These are phyloP conservation scores for Tretioscincus oriximinensis DNA, from an alignment of 2,113 vertebrate species.

Conservation along the genomic window DNA sequence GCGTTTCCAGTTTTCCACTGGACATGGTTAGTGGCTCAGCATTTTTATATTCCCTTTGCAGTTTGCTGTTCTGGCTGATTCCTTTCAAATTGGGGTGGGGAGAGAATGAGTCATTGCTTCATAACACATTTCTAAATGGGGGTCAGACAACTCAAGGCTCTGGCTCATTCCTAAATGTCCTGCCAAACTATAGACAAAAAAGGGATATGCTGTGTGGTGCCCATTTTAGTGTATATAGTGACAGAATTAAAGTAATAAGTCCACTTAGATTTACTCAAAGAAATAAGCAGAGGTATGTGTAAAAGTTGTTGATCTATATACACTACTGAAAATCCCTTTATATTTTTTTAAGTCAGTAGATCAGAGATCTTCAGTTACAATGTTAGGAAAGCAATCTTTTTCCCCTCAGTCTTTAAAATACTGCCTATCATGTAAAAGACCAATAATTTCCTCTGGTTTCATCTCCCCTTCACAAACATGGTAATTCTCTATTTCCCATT, in stretches of 20 bases:
- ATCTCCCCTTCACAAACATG: background rate
- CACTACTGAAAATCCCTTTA: background rate
- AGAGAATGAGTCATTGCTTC: conserved; percentile 50
- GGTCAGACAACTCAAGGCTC: background rate
- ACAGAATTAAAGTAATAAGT: background rate
- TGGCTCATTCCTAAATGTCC: conserved; percentile 11
- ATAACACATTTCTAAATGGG: conserved; percentile 27
- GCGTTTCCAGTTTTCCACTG: background rate
- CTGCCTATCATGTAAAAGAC: background rate
- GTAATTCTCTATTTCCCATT: background rate
- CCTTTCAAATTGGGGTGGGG: background rate
- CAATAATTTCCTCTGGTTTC: background rate
- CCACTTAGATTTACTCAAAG: background rate
- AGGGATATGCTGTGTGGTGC: background rate
- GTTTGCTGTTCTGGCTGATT: background rate
- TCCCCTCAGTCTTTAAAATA: background rate
- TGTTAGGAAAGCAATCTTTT: background rate
- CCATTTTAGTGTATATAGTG: background rate
- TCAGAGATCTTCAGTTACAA: background rate
- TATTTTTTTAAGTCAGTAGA: background rate
- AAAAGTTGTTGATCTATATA: background rate
- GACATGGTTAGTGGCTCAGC: background rate
- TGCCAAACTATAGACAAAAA: background rate
- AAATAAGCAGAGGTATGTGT: background rate
- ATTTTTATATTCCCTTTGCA: background rate